Evolutionary conservation across 2,113 vertebrate genomes (phyloP).

Genomic region (Isurus oxyrinchus): DNA sequence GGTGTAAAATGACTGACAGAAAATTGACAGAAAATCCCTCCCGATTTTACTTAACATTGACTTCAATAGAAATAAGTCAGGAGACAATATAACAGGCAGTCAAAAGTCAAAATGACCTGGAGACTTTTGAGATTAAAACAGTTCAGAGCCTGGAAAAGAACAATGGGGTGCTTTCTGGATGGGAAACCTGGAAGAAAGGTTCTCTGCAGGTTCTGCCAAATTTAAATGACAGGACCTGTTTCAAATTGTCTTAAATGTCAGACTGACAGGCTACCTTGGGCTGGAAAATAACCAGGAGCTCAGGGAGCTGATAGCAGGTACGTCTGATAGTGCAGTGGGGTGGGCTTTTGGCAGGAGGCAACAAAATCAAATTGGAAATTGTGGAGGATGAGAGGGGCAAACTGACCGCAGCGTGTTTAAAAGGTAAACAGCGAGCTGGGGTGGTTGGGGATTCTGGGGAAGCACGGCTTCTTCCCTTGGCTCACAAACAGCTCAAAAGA

Average conservation of each 20-base stretch:
- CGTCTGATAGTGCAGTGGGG: not conserved
- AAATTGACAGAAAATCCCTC: not conserved
- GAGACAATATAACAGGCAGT: not conserved
- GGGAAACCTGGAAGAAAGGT: not conserved
- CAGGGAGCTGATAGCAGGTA: not conserved
- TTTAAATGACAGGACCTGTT: not conserved
- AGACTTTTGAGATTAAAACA: not conserved
- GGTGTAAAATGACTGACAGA: not conserved
- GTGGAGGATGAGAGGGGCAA: not conserved
- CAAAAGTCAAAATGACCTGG: not conserved
- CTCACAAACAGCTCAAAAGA: not conserved
- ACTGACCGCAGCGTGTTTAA: no score
- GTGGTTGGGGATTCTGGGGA: not conserved
- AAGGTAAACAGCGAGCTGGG: no score
- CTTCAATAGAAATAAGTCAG: not conserved
- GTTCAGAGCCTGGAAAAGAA: not conserved
- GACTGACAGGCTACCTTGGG: not conserved
- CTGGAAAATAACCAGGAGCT: not conserved
- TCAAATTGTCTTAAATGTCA: not conserved
- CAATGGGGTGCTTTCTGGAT: not conserved
- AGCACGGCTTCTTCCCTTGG: not conserved
- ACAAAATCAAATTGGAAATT: not conserved
- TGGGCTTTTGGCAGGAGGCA: no score
- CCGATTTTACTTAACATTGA: not conserved
- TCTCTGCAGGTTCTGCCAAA: not conserved